Evolutionary conservation across 53 echinoderm and acorn worm genomes (phyloP), one percentile per base, ranked within the genome.

Genomic region (Luidia sarsii): DNA sequence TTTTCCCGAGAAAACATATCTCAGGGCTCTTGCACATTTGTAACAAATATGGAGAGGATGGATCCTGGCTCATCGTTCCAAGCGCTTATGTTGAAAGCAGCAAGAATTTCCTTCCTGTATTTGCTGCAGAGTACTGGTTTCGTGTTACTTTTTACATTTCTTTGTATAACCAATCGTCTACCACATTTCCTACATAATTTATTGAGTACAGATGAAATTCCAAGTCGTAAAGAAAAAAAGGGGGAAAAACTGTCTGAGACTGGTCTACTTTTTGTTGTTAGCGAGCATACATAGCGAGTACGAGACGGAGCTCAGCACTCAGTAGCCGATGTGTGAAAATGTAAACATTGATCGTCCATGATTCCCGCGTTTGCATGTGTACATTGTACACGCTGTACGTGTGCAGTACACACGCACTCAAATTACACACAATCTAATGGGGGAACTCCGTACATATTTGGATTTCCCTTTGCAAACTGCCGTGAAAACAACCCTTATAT

Each of bases 121-220:
- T 63, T 63, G 31, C 63, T 32, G 31, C 63, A 63, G 3, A 32
- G 32, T n/a, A 63, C 63, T 3, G 63, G 63, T 0, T 13, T 63
- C n/a, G 63, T 63, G 63, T 63, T 28, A 33, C 63, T 63, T 6
- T 63, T 4, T 15, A 35, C 3, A n/a, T 63, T 7, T 63, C 63
- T 63, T 1, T 31, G 30, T 32, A 19, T 63, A 32, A 32, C 32
- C 2, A 63, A 19, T 19, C 63, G 31, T 63, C 63, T 30, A 19
- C 63, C 63, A 28, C 63, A 63, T 32, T 32, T 33, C 33, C 63
- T 30, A 30, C 63, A 63, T 5, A 63, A 63, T 5, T 63, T 63
- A 2, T 19, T 10, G 4, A 63, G 31, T 63, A 15, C 63, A 19
- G 18, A 8, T 63, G 63, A 34, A 63, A 63, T 32, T 63, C n/a